Evolutionary conservation across 1,140 invertebrate species (phyloP).

Genomic region (Batillaria attramentaria): DNA sequence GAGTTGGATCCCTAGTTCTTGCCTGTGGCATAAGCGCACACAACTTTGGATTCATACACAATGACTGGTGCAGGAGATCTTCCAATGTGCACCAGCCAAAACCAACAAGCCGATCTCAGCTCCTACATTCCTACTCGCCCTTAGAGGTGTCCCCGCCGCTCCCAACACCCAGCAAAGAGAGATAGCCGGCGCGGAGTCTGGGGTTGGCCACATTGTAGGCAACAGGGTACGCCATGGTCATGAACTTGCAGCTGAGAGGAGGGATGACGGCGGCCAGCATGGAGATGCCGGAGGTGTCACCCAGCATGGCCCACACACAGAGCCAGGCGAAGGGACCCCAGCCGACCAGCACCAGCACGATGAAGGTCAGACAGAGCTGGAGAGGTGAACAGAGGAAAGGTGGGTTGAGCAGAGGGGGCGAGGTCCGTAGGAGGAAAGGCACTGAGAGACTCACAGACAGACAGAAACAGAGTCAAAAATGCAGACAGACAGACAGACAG

Average conservation of each 20-base stretch:
- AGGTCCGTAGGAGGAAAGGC: neutral
- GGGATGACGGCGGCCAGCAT: slow-evolving; percentile 52
- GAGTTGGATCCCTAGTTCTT: too few relatives aligned
- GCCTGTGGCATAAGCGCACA: too few relatives aligned
- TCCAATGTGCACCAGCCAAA: too few relatives aligned
- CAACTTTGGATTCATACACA: too few relatives aligned
- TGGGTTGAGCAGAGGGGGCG: neutral
- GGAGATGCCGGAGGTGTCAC: slow-evolving; percentile 38
- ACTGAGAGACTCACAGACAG: neutral
- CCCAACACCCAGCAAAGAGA: slow-evolving; percentile 28
- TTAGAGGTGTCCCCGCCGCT: slow-evolving; percentile 10
- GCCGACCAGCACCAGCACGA: slow-evolving; percentile 40
- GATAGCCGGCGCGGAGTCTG: slow-evolving; percentile 40
- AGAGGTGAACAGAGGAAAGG: neutral
- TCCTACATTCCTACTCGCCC: slow-evolving; percentile 21
- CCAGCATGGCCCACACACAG: slow-evolving; percentile 41
- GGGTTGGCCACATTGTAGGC: slow-evolving; percentile 46
- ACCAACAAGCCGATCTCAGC: too few relatives aligned
- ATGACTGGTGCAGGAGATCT: too few relatives aligned
- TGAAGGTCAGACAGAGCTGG: slow-evolving; percentile 48
- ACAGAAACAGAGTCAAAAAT: neutral
- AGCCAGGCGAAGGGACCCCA: slow-evolving; percentile 55
- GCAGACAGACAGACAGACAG: neutral
- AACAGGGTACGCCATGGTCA: slow-evolving; percentile 46
- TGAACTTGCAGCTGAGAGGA: slow-evolving; percentile 50